Percentiles rank a stretch among this genome's conserved stretches.
Conservation (phyloP, 92 coral and sea anemone genomes). For the Micromussa lordhowensis region DNA sequence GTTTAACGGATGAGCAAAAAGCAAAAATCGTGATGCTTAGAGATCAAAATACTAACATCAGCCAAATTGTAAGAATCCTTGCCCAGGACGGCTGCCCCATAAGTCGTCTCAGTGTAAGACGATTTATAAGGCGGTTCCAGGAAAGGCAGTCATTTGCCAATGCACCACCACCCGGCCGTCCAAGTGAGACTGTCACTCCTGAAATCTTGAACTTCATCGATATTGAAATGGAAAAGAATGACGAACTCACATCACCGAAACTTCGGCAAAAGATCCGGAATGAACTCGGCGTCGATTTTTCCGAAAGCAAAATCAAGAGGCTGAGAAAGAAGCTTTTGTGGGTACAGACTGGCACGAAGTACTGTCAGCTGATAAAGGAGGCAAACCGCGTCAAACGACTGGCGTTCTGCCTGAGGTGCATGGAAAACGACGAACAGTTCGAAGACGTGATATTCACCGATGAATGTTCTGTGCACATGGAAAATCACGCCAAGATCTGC, state of each 20-base stretch:
- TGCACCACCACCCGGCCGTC: background rate
- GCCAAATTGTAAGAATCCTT: background rate
- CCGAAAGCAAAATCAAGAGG: conserved; percentile 43
- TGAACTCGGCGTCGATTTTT: conserved; percentile 28
- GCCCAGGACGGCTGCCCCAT: background rate
- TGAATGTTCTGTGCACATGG: conserved; percentile 63
- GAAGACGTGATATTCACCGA: conserved; percentile 68
- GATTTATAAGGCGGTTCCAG: no score
- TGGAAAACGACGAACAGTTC: conserved; percentile 41
- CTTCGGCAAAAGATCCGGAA: background rate
- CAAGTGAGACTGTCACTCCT: background rate
- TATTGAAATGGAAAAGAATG: conserved; percentile 32
- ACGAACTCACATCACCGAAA: conserved; percentile 59
- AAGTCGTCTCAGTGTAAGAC: background rate
- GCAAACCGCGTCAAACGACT: conserved; percentile 48
- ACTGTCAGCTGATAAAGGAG: conserved; percentile 62
- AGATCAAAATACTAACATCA: background rate
- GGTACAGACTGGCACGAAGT: conserved; percentile 56
- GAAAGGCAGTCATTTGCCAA: no score
- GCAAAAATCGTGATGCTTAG: background rate
- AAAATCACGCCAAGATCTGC: conserved; percentile 43
- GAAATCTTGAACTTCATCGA: conserved; percentile 20
- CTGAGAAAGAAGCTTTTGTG: conserved; percentile 57
- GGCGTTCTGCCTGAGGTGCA: conserved; percentile 53
- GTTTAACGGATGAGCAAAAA: conserved; percentile 1